A percentile compares a stretch with the other conserved stretches of the same genome.
Conservation (phyloP, 2,888 invertebrate genomes). For the Ophraella communa region DNA sequence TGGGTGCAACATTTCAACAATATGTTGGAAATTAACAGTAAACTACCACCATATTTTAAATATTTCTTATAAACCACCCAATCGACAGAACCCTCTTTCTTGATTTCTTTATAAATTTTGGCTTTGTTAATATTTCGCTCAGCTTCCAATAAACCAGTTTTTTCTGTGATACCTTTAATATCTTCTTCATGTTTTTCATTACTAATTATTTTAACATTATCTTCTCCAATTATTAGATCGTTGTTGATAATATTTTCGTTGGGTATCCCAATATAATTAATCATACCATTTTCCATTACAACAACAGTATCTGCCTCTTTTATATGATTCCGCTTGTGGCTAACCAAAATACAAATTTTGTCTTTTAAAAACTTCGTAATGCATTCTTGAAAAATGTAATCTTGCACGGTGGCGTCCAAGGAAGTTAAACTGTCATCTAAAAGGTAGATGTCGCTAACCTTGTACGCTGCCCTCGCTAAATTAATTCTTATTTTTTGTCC, state of each 20-base stretch:
- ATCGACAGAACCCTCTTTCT: constrained; percentile 44
- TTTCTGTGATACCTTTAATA: constrained; percentile 43
- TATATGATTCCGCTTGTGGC: too few relatives aligned
- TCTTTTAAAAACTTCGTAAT: constrained; percentile 67
- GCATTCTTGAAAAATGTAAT: constrained; percentile 83
- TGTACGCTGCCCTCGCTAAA: constrained; percentile 82
- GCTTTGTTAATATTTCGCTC: constrained; percentile 38
- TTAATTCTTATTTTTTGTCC: constrained; percentile 88
- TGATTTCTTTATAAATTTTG: constrained; percentile 41
- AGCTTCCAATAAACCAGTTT: constrained; percentile 28
- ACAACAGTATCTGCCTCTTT: constrained; percentile 56
- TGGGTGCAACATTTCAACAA: constrained; percentile 38
- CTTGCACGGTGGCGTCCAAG: constrained; percentile 84
- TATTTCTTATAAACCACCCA: constrained; percentile 44
- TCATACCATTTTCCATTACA: constrained; percentile 58
- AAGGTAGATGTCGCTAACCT: constrained; percentile 81
- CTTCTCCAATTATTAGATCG: constrained; percentile 59
- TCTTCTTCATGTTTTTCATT: constrained; percentile 44
- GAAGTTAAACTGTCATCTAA: constrained; percentile 89
- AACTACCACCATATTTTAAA: constrained; percentile 44
- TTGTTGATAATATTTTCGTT: constrained; percentile 75
- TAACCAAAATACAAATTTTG: constrained; percentile 76
- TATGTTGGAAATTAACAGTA: constrained; percentile 35
- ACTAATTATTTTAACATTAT: constrained; percentile 52
- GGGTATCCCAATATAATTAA: constrained; percentile 68